Evolutionary conservation across 2,797 vertebrate genomes (phyloP), one percentile per base, ranked within the genome.

Genomic region (Chelmon rostratus): DNA sequence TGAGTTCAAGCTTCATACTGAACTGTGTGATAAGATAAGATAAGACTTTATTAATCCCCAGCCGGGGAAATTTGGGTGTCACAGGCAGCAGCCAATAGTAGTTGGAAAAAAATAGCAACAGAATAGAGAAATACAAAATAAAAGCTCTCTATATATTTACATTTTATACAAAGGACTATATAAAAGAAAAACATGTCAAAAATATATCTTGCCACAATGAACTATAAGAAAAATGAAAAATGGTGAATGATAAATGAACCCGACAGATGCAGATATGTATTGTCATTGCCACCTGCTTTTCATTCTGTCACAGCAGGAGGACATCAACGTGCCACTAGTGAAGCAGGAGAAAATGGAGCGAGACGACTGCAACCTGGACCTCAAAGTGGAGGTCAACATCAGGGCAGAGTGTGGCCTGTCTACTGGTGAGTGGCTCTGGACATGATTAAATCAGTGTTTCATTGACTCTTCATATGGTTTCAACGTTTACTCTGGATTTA

Each of bases 361-460:
- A 71, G 84, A 89, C 0, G 86, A 92, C 80, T 93, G 92, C 58
- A 91, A 93, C 82, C 76, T 93, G 80, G 92, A 94, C 77, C 84
- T 94, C 1, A 94, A 94, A 79, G 92, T 93, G 73, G 92, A 94
- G 73, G 80, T 93, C 9, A 93, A 93, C 84, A 93, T 94, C 72
- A 80, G 81, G 56, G 88, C 93, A 0, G 91, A 92, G 71, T 89
- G 88, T 68, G 86, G 81, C 11, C 77, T 91, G 31, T 64, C 88
- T 4, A 8, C 79, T 19, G 90, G 91, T 93, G 57, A 89, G 88
- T 23, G 53, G 4, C 18, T 53, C 21, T n/a, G 23, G 3, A 4
- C 6, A 18, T 16, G 2, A 23, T 49, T 10, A 18, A 40, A 33
- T 25, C 13, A 37, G 8, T 37, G 16, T 23, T 49, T 28, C 3